Evolutionary conservation across 1,140 invertebrate genomes (phyloP), one percentile per base, ranked within the genome.

Genomic region (Hycleus cichorii): DNA sequence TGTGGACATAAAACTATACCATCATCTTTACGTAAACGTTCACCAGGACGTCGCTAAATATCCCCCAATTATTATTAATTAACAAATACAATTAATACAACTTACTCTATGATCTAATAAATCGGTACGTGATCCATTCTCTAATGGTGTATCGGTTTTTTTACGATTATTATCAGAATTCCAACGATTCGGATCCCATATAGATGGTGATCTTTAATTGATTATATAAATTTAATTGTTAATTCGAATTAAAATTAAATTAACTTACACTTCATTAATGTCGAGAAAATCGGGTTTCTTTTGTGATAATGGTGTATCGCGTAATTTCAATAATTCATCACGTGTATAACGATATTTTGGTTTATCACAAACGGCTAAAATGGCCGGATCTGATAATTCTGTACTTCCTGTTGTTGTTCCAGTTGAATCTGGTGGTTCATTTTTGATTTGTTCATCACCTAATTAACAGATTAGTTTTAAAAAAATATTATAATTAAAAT

Each of bases 1-100:
- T 91, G 89, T 43, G 90, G 90, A 69, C 87, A 89, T 49, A 92
- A 73, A 45, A 91, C 85, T 59, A 92, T 91, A 11, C 86, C 86
- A 72, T 90, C 88, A 69, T 91, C 90, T 68, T 89, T 88, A 44
- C 88, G 86, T 45, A 92, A 78, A 39, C 89, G 79, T 68, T 90
- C 86, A n/a, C 81, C 82, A 40, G 82, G 78, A 39, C 84, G 78
- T 47, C 84, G 76, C 73, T 83, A 67, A 47, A 49, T 52, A 2
- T 7, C 4, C n/a, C n/a, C n/a, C n/a, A 52, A 52, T 18, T 3
- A 52, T 45, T 6, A 45, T 45, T 6, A 45, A 11, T 12, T 7
- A 44, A n/a, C n/a, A n/a, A n/a, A n/a, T n/a, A n/a, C n/a, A 6
- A n/a, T 25, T 1, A 12, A 49, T 45, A 32, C 6, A 47, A 47